Conservation (phyloP, 2,888 invertebrate genomes). For the Hirtodrosophila cameraria region DNA sequence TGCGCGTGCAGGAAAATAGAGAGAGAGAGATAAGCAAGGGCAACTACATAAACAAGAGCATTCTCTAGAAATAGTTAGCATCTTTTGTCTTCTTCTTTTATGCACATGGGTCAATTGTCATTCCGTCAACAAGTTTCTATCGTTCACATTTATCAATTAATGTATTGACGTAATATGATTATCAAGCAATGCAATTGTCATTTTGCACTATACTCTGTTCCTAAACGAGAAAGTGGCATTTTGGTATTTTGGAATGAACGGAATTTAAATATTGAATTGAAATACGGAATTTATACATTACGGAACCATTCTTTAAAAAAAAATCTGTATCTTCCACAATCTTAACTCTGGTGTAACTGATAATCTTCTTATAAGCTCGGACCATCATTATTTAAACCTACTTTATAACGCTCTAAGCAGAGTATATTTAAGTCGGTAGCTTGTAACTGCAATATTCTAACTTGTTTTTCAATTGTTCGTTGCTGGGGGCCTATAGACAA, state of each 20-base stretch:
- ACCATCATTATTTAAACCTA: no score
- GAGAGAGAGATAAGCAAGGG: constrained; percentile 6
- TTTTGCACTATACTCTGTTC: not conserved
- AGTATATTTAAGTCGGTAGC: no score
- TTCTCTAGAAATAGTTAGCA: not conserved
- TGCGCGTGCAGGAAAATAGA: not conserved
- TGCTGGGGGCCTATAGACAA: constrained; percentile 21
- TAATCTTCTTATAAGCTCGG: no score
- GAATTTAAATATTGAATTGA: no score
- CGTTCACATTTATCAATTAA: constrained; percentile 43
- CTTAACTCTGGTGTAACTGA: no score
- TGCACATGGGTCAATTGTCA: constrained; percentile 1
- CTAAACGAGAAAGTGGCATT: no score
- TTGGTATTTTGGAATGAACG: no score
- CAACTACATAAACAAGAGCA: not conserved
- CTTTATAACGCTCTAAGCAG: no score
- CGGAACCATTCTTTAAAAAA: no score
- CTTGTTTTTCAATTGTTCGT: not conserved
- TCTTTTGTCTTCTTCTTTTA: not conserved
- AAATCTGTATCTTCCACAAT: no score
- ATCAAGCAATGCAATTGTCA: constrained; percentile 51
- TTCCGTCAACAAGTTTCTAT: constrained; percentile 44
- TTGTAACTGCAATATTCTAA: no score
- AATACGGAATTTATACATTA: no score
- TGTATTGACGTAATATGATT: constrained; percentile 66